Conservation (phyloP, 2,113 vertebrate species). For the Crocuta crocuta region DNA sequence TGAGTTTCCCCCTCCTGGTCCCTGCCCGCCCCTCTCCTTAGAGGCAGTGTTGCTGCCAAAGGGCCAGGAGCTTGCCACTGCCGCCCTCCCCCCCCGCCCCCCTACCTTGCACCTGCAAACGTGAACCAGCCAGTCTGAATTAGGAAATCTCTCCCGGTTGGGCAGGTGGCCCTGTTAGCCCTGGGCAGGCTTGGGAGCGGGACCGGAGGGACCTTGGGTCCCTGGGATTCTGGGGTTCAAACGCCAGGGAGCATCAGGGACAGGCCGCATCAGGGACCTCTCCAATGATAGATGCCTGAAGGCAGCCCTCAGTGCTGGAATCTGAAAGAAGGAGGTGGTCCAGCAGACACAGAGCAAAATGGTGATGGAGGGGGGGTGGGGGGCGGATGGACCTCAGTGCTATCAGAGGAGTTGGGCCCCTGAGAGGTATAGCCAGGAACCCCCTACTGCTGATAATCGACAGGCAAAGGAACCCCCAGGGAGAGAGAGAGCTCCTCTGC, state of each 20-base stretch:
- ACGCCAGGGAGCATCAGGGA: neutral
- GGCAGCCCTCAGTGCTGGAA: neutral
- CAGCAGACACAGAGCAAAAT: neutral
- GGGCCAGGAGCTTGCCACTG: neutral
- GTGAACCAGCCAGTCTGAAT: neutral
- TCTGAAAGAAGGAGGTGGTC: neutral
- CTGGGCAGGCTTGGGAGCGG: neutral
- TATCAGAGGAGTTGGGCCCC: neutral
- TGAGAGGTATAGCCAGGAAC: neutral
- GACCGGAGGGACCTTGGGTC: neutral
- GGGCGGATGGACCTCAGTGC: neutral
- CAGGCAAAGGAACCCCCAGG: neutral
- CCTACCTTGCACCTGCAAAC: neutral
- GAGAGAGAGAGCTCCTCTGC: neutral
- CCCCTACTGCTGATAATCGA: fast-evolving
- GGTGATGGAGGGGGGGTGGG: too few relatives aligned
- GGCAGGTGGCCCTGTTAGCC: neutral
- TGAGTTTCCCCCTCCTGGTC: conserved; percentile 74
- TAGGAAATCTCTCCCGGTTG: neutral
- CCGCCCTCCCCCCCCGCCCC: neutral
- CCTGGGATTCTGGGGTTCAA: neutral
- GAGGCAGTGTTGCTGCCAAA: neutral
- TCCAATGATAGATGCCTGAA: neutral
- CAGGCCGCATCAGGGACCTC: too few relatives aligned
- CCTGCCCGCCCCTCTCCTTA: neutral